A percentile compares a stretch with the other conserved stretches of the same genome.
Conservation (phyloP, 2,888 invertebrate genomes). For the Azorinus chamasolen region DNA sequence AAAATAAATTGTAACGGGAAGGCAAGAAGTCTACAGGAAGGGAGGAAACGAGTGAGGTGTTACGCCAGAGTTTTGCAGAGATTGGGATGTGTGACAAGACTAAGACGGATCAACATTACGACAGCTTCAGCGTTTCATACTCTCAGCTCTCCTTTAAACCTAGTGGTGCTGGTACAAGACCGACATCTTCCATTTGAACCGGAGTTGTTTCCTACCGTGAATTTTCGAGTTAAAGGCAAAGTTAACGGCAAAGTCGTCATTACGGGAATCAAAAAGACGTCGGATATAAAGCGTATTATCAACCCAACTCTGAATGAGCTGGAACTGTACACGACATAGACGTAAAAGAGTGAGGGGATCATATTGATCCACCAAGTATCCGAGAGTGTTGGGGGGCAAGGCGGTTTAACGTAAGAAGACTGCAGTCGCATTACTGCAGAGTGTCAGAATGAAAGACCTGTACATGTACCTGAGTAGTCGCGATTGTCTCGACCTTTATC, state of each 20-base stretch:
- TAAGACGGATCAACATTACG: slow-evolving; percentile 4
- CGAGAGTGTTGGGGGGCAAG: too few species aligned
- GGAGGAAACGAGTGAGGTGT: slow-evolving; percentile 12
- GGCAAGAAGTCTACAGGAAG: slow-evolving; percentile 8
- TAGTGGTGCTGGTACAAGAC: not conserved
- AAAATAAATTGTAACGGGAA: slow-evolving; percentile 32
- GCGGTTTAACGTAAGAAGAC: too few species aligned
- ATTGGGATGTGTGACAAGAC: not conserved
- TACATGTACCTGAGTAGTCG: slow-evolving; percentile 19
- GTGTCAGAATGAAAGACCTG: slow-evolving; percentile 17
- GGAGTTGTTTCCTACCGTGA: slow-evolving; percentile 24
- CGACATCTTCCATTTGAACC: slow-evolving; percentile 22
- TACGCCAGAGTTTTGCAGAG: slow-evolving; percentile 26
- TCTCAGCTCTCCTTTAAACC: slow-evolving; percentile 6
- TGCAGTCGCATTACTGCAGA: too few species aligned
- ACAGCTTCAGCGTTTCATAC: slow-evolving; percentile 19
- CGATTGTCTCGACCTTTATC: slow-evolving; percentile 19
- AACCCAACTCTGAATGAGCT: slow-evolving; percentile 18
- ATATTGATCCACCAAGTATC: too few species aligned
- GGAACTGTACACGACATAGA: slow-evolving; percentile 10
- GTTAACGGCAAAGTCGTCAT: slow-evolving; percentile 33
- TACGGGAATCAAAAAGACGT: slow-evolving; percentile 24
- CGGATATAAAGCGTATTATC: not conserved
- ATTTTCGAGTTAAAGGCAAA: slow-evolving; percentile 8
- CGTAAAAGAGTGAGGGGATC: too few species aligned